Base-by-base conservation (phyloP, 1,140 invertebrate genomes). In the Aphidius gifuensis region DNA sequence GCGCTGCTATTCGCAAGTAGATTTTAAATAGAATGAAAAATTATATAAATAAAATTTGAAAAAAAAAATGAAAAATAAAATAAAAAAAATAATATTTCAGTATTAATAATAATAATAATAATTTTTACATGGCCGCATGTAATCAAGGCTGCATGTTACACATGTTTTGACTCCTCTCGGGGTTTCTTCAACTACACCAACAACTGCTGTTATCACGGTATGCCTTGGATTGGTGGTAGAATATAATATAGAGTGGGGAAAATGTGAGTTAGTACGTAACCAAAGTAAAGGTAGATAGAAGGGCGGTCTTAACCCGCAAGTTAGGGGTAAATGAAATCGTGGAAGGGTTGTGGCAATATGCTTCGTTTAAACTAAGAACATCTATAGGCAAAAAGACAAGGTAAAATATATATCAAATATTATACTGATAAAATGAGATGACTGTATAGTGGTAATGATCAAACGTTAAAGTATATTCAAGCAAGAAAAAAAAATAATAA, bases 61-160 rank as follows among this genome's bases (percentile, higher is more conserved):
- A 58, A 58, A 44, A 21, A 0, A 23, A 21, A 9, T 39, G 57
- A 54, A 60, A 11, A 44, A 32, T 32, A 5, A 32, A 8, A 50
- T 8, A 50, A 1, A 54, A 23, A 58, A 57, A 39, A 42, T 16
- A 47, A 57, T 46, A 59, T 46, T 61, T 62, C 64, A 32, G 23
- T 32, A 16, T 16, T 16, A 16, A 65, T 65, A 70, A 68, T 65
- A 64, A 75, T 73, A 71, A 76, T 78, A 78, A 77, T 78, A 79
- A 78, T 79, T 80, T 80, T 78, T 80, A 78, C 73, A 78, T 74
- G 70, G 71, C 71, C 72, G 71, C 74, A 75, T 71, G 76, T 75
- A 76, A 78, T 79, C 76, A 79, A 77, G 71, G 69, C 74, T 76
- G 72, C 70, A 69, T 74, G 74, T 78, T 79, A 79, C 76, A 79